Percentiles rank a stretch among this genome's conserved stretches.
Evolutionary conservation across 2,888 invertebrate genomes (phyloP).

Genomic region (Drosophila ustulata): DNA sequence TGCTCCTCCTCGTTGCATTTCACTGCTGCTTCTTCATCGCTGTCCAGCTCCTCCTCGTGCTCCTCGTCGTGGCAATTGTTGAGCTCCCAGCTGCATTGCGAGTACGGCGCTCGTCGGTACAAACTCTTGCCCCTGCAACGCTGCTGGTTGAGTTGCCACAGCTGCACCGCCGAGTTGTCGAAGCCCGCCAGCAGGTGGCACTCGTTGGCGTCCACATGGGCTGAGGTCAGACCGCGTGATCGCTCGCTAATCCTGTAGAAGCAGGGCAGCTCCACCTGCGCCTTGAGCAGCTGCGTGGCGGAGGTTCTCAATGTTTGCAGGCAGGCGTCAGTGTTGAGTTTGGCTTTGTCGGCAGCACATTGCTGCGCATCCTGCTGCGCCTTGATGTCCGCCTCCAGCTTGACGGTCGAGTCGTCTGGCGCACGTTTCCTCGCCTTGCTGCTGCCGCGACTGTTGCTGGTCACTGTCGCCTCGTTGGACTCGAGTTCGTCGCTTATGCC

Average conservation of each 20-base stretch:
- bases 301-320: conserved; percentile 63
- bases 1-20: conserved; percentile 48
- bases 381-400: conserved; percentile 68
- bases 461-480: conserved; percentile 34
- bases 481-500: conserved; percentile 66
- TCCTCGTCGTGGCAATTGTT: conserved; percentile 73
- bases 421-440: conserved; percentile 59
- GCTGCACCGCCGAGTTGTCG: conserved; percentile 82
- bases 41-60: conserved; percentile 58
- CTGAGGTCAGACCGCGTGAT: conserved; percentile 74
- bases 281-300: conserved; percentile 66
- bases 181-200: conserved; percentile 84
- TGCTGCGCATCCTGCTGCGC: conserved; percentile 18
- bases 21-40: conserved; percentile 34
- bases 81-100: conserved; percentile 81
- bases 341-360: conserved; percentile 20
- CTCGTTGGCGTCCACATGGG: conserved; percentile 79
- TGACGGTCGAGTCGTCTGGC: conserved; percentile 64
- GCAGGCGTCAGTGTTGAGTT: conserved; percentile 60
- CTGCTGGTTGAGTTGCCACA: conserved; percentile 84
- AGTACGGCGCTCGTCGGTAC: conserved; percentile 70
- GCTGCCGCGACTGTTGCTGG: conserved; percentile 43
- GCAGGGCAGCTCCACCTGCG: conserved; percentile 70
- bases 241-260: conserved; percentile 73
- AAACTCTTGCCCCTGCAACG: conserved; percentile 80